phyloP scores from a whole-genome alignment of 2,888 invertebrate species.

The Reticulitermes lucifugus region DNA sequence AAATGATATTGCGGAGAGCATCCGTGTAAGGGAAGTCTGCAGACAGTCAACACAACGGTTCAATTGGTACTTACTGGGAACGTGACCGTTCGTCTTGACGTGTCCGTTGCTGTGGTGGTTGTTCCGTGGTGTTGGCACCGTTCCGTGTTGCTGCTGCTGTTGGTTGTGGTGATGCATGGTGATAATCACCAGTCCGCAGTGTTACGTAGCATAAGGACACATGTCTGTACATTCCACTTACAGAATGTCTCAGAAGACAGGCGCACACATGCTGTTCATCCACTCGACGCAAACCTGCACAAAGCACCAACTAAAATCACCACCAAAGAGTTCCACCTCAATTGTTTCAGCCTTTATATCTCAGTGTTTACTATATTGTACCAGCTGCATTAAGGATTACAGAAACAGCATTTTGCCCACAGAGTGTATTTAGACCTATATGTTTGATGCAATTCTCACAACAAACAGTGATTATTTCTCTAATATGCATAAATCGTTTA shows the following conservation, averaged over 20 bases:
- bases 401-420: too few species aligned
- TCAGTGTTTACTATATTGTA: too few species aligned
- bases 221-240: constrained; percentile 16
- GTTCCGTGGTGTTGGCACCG: constrained; percentile 7
- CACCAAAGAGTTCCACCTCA: too few species aligned
- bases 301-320: too few species aligned
- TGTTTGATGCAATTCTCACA: too few species aligned
- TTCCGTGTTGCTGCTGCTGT: constrained; percentile 19
- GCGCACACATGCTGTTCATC: not conserved
- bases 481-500: too few species aligned
- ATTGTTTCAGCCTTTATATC: too few species aligned
- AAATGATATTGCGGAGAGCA: too few species aligned
- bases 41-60: not conserved
- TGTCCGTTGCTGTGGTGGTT: constrained; percentile 46
- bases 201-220: constrained; percentile 14
- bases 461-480: too few species aligned
- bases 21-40: too few species aligned
- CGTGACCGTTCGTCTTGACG: constrained; percentile 49
- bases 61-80: constrained; percentile 44
- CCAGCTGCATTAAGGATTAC: too few species aligned
- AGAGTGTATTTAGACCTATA: too few species aligned
- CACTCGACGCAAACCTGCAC: not conserved
- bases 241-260: not conserved
- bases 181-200: constrained; percentile 4
- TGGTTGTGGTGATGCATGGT: constrained; percentile 21